phyloP scores from a whole-genome alignment of 2,797 vertebrate genomes.

The Neomorphus geoffroyi region DNA sequence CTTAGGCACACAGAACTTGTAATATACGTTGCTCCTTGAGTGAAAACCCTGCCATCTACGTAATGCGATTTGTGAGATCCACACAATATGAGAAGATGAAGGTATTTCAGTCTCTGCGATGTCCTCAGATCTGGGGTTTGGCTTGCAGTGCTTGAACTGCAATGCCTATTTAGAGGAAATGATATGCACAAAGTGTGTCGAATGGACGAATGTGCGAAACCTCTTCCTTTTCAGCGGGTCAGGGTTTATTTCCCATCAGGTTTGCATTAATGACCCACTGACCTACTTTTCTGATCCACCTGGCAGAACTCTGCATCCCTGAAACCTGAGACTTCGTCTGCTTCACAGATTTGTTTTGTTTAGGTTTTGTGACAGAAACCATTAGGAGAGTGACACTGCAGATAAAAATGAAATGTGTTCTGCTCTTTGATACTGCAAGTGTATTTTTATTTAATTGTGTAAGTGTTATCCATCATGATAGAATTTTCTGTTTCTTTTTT shows the following conservation, averaged over 20 bases:
- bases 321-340: constrained; percentile 25
- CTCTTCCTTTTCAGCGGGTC: not conserved
- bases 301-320: constrained; percentile 40
- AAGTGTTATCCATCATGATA: constrained; percentile 40
- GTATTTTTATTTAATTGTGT: constrained; percentile 59
- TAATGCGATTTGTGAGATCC: not conserved
- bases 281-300: constrained; percentile 74
- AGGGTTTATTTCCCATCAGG: constrained; percentile 35
- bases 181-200: not conserved
- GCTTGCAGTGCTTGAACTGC: not conserved
- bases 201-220: not conserved
- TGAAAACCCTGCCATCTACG: not conserved
- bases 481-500: not conserved
- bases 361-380: constrained; percentile 60
- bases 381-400: constrained; percentile 43
- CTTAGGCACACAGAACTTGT: not conserved
- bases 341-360: constrained; percentile 54
- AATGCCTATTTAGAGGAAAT: not conserved
- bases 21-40: not conserved
- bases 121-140: not conserved
- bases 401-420: constrained; percentile 44
- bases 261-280: constrained; percentile 73
- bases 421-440: not conserved
- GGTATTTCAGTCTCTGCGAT: not conserved
- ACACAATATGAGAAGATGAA: not conserved